Conservation (phyloP, 2,113 vertebrate species). For the Corythoichthys haematopterus region DNA sequence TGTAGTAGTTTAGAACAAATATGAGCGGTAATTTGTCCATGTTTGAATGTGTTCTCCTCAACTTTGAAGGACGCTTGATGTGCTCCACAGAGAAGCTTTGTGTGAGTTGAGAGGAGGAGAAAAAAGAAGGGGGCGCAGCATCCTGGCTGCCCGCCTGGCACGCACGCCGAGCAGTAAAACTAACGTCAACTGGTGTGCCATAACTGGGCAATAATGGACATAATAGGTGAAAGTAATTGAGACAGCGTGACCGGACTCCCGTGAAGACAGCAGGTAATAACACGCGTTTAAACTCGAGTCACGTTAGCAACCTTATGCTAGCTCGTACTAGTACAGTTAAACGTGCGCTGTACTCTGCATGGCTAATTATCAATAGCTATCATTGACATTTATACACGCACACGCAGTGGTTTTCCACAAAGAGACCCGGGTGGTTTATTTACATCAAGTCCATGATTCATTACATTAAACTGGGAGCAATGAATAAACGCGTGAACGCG, state of each 20-base stretch:
- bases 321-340: not conserved
- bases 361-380: not conserved
- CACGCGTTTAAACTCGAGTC: not conserved
- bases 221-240: not conserved
- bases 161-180: not conserved
- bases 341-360: not conserved
- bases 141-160: not conserved
- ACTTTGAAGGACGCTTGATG: not conserved
- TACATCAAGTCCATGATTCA: not conserved
- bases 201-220: not conserved
- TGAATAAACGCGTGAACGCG: not conserved
- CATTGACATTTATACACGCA: not conserved
- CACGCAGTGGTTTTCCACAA: not conserved
- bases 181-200: not conserved
- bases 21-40: not conserved
- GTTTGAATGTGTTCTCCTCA: not conserved
- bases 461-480: not conserved
- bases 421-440: not conserved
- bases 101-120: not conserved
- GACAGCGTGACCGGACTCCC: not conserved
- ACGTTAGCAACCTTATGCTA: not conserved
- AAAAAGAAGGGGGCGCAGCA: not conserved
- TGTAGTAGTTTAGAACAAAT: not conserved
- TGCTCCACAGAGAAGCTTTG: not conserved
- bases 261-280: conserved; percentile 6